Evolutionary conservation across 2,113 vertebrate species (phyloP).

Genomic region (Xiphophorus hellerii): DNA sequence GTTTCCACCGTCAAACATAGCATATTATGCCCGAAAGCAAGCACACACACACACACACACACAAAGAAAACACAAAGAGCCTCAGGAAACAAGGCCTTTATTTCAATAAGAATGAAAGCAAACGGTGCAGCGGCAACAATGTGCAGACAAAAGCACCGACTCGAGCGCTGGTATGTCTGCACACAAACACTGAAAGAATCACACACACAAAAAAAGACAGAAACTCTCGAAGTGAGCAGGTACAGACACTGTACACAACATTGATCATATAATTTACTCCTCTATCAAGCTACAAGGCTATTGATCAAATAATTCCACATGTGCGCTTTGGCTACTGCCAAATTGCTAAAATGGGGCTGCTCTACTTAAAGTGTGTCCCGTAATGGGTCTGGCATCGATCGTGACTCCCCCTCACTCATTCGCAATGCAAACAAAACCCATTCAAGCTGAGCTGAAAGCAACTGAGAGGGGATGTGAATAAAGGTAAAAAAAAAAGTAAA

Average conservation of each 20-base stretch:
- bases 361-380: conserved; percentile 74
- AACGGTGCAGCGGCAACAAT: conserved; percentile 35
- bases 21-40: conserved; percentile 44
- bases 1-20: conserved; percentile 57
- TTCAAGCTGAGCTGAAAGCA: conserved; percentile 57
- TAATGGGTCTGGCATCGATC: conserved; percentile 82
- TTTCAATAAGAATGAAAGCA: conserved; percentile 31
- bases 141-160: conserved; percentile 48
- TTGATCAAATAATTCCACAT: conserved; percentile 85
- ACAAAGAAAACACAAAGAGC: conserved; percentile 41
- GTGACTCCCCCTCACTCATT: conserved; percentile 56
- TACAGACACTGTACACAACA: conserved; percentile 64
- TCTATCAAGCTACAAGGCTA: conserved; percentile 79
- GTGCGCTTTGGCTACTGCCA: conserved; percentile 71
- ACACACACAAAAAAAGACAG: conserved; percentile 24
- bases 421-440: conserved; percentile 78
- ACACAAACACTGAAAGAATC: conserved; percentile 27
- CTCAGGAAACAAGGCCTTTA: conserved; percentile 54
- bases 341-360: conserved; percentile 80
- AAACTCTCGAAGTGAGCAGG: conserved; percentile 52
- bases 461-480: conserved; percentile 32
- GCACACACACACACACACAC: not conserved
- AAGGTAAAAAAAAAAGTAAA: not conserved
- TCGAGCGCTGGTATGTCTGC: conserved; percentile 36
- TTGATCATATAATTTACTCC: conserved; percentile 86